Base-by-base conservation (phyloP, 2,113 vertebrate genomes). In the Amblyopsis rosae region DNA sequence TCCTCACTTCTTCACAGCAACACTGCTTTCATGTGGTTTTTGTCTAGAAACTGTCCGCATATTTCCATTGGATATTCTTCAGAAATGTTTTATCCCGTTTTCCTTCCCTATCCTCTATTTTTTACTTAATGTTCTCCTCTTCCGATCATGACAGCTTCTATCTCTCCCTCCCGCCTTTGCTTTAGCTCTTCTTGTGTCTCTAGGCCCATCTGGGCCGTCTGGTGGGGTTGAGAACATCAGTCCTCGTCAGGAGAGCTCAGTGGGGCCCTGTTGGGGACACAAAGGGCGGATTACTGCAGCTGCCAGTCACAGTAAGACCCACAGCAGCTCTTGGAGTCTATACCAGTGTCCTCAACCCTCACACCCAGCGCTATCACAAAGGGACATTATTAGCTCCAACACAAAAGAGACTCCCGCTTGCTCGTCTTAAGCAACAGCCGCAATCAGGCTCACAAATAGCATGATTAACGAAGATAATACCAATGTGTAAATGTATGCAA, bases 261-360 rank as follows among this genome's bases (percentile, higher is more conserved):
- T 89, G 88, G 89, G 90, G 89, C 86, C 84, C 86, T 89, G 85
- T 65, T 79, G 82, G 88, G 87, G 90, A 90, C 87, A 93, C 92
- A 93, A 94, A 93, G 88, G 88, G 74, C 76, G 90, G 93, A 94
- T 94, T 94, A 94, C 85, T 84, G 84, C 92, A 92, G 92, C 92
- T 93, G 93, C 90, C 93, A 94, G 88, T 93, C 93, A 92, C 79
- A 83, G 88, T 93, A 93, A 93, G 86, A 92, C 91, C 87, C 87
- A 86, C 84, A 87, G 87, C 86, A 73, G 86, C 90, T 85, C 80
- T 68, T 82, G 73, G 76, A 88, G 86, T 91, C 88, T 85, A 87
- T 83, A 84, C 71, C 84, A 85, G 87, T 86, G 86, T 93, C 90
- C 87, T 91, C 86, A 88, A 82, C 88, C 90, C 87, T 83, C 83